These are phyloP conservation scores for Neolamprologus cancellatus DNA, from an alignment of 2,113 vertebrate genomes.

Conservation along the genomic window DNA sequence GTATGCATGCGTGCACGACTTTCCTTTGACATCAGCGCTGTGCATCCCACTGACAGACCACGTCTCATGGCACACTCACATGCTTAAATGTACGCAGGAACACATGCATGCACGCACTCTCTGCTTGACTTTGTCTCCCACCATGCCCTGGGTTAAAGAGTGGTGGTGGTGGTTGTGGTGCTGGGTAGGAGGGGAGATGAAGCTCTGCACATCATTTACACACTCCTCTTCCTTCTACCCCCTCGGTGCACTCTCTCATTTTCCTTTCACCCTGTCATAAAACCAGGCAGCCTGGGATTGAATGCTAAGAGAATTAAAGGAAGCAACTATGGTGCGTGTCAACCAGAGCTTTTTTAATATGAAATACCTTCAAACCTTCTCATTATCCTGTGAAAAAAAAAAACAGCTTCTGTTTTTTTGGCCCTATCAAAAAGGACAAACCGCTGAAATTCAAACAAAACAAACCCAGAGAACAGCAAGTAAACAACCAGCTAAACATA, in stretches of 20 bases:
- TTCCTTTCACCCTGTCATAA: conserved; percentile 11
- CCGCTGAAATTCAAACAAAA: neutral
- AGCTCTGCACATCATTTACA: conserved; percentile 23
- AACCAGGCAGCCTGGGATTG: neutral
- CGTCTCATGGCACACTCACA: neutral
- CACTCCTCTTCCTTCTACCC: neutral
- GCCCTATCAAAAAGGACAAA: neutral
- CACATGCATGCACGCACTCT: conserved; percentile 11
- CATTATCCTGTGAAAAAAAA: too few relatives aligned
- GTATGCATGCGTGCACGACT: neutral
- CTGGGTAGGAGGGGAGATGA: conserved; percentile 9
- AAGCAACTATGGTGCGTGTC: neutral
- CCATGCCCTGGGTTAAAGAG: conserved; percentile 50
- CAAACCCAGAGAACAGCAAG: neutral
- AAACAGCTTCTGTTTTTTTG: neutral
- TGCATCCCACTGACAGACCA: conserved; percentile 18
- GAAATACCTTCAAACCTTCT: neutral
- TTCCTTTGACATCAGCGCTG: conserved; percentile 22
- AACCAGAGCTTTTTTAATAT: neutral
- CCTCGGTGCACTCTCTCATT: neutral
- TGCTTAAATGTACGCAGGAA: neutral
- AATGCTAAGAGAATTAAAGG: neutral
- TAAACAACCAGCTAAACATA: neutral
- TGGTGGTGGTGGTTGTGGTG: conserved; percentile 30
- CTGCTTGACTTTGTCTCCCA: conserved; percentile 62